Evolutionary conservation across 2,888 invertebrate genomes (phyloP), one percentile per base, ranked within the genome.

Genomic region (Mactromeris polynyma): DNA sequence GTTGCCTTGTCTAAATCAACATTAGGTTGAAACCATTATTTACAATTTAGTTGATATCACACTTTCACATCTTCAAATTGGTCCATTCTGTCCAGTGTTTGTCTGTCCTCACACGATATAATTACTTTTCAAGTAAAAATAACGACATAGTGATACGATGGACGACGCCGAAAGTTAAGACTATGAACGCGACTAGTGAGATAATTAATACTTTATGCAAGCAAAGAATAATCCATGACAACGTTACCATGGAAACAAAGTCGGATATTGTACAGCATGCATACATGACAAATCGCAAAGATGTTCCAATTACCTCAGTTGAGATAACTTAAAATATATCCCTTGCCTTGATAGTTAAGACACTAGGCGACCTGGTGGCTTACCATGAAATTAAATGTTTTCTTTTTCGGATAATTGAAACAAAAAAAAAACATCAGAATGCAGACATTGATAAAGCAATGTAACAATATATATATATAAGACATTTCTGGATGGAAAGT

Each of bases 1-100:
- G 91, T 91, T 89, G 85, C 88, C 91, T 89, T 89, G 83, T 87
- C 89, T 89, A 87, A 89, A 91, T 87, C 89, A 91, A 91, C 91
- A 91, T 19, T 78, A 26, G 87, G 79, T 86, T 89, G 79, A 80
- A 86, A 84, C 40, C 84, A 36, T 64, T 31, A 40, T 88, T 58
- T 54, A 77, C 85, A 73, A 85, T 83, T 73, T 81, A 54, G 26
- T 86, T 78, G 33, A 82, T 85, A 87, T 90, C 85, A 87, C 90
- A 90, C 90, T 89, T 87, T 89, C 83, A 21, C 87, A 84, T 88
- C 88, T 80, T 80, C 81, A 86, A 83, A 82, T 86, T 88, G 80
- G 51, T 54, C 78, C 78, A 78, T 54, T 26, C 17, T 33, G 36
- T 40, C 54, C 73, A 31, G 19, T 82, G 78, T 58, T 58, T 81